phyloP scores from a whole-genome alignment of 2,888 invertebrate genomes.

The Lamellibrachia satsuma region DNA sequence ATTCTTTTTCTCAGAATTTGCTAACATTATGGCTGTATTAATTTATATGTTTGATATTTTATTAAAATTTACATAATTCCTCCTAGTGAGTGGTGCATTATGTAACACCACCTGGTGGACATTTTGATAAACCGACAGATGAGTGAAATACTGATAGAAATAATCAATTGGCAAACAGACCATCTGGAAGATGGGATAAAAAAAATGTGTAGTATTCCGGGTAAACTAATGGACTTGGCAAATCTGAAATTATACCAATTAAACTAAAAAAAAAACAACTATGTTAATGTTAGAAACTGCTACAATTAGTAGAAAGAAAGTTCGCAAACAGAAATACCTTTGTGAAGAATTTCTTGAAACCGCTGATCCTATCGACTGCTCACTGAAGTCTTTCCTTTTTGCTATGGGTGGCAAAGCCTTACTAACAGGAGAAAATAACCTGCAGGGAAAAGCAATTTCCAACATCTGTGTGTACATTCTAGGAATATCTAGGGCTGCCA shows the following conservation, averaged over 20 bases:
- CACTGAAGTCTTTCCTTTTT: neutral
- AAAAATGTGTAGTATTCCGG: too few species aligned
- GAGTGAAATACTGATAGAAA: neutral
- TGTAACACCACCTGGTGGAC: neutral
- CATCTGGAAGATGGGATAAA: too few species aligned
- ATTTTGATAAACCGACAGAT: neutral
- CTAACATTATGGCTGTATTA: too few species aligned
- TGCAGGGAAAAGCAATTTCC: neutral
- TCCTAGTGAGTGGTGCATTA: neutral
- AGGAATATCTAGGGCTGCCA: neutral
- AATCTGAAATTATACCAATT: neutral
- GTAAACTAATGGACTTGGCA: neutral
- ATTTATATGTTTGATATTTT: too few species aligned
- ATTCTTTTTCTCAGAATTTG: too few species aligned
- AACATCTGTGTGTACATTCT: neutral
- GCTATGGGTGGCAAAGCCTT: neutral
- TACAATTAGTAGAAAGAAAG: neutral
- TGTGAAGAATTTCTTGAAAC: slow-evolving; percentile 9
- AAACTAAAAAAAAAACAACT: neutral
- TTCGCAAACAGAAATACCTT: neutral
- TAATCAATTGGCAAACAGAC: neutral
- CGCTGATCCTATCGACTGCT: neutral
- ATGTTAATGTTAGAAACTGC: neutral
- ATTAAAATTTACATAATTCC: neutral
- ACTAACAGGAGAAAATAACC: neutral